Conservation (phyloP, 2,888 invertebrate genomes). For the Acholoe squamosa region DNA sequence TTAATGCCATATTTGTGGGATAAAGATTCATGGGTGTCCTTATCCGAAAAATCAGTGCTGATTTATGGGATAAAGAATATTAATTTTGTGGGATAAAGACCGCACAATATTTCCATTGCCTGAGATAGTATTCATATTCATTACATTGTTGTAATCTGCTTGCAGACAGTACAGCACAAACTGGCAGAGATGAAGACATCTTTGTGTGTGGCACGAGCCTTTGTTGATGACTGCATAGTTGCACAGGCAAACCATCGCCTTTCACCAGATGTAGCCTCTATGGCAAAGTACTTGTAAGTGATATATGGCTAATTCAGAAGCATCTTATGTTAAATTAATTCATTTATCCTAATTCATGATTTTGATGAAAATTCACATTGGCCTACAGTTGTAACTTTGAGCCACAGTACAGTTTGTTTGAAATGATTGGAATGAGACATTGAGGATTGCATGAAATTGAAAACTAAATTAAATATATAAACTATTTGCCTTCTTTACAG, state of each 20-base stretch:
- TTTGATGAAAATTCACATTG: too few relatives aligned
- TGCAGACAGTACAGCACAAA: conserved; percentile 84
- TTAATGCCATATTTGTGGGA: too few relatives aligned
- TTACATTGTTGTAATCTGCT: conserved; percentile 66
- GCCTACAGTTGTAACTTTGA: too few relatives aligned
- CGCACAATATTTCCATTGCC: too few relatives aligned
- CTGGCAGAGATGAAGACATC: conserved; percentile 84
- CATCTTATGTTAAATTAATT: too few relatives aligned
- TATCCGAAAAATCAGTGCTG: too few relatives aligned
- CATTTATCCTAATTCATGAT: too few relatives aligned
- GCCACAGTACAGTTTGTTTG: too few relatives aligned
- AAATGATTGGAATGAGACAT: too few relatives aligned
- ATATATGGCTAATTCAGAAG: neutral
- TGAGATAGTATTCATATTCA: neutral
- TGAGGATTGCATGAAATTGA: neutral
- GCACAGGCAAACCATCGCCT: conserved; percentile 80
- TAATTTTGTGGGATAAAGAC: too few relatives aligned
- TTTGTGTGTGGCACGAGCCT: conserved; percentile 82
- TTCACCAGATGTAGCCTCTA: conserved; percentile 83
- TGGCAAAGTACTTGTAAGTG: conserved; percentile 84
- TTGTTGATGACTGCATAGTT: conserved; percentile 83
- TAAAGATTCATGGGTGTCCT: too few relatives aligned
- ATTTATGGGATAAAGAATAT: too few relatives aligned
- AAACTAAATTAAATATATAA: neutral
- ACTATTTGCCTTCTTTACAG: conserved; percentile 70